These are phyloP conservation scores for Carduelis carduelis DNA, from an alignment of 2,797 vertebrate genomes.

Conservation along the genomic window DNA sequence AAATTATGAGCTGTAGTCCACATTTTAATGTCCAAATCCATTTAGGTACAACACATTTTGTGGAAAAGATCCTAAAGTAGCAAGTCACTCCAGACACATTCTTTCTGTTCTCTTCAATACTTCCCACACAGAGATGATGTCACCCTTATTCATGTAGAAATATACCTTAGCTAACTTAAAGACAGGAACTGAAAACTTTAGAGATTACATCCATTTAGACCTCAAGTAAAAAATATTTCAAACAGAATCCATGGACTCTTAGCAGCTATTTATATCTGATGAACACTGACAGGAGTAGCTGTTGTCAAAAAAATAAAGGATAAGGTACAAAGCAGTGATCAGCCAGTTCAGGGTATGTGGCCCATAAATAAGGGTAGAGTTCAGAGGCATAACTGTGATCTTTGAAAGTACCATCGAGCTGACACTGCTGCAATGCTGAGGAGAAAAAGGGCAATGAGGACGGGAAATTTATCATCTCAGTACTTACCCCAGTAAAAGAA, in stretches of 20 bases:
- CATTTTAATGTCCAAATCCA: background rate
- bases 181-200: background rate
- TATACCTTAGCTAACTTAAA: background rate
- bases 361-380: background rate
- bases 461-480: background rate
- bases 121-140: background rate
- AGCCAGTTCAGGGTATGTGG: background rate
- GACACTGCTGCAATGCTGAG: background rate
- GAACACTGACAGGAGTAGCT: background rate
- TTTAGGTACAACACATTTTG: background rate
- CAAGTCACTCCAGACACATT: background rate
- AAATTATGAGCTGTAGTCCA: background rate
- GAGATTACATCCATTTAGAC: background rate
- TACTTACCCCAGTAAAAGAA: background rate
- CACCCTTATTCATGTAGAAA: background rate
- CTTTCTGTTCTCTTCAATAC: background rate
- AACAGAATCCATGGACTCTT: background rate
- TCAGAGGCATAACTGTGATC: background rate
- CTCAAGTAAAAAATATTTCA: background rate
- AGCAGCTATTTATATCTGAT: background rate
- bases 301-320: background rate
- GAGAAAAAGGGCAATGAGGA: background rate
- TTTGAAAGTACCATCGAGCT: background rate
- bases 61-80: background rate
- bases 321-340: background rate